Evolutionary conservation across 2,888 invertebrate species (phyloP), one percentile per base, ranked within the genome.

Genomic region (Caenorhabditis sp.): DNA sequence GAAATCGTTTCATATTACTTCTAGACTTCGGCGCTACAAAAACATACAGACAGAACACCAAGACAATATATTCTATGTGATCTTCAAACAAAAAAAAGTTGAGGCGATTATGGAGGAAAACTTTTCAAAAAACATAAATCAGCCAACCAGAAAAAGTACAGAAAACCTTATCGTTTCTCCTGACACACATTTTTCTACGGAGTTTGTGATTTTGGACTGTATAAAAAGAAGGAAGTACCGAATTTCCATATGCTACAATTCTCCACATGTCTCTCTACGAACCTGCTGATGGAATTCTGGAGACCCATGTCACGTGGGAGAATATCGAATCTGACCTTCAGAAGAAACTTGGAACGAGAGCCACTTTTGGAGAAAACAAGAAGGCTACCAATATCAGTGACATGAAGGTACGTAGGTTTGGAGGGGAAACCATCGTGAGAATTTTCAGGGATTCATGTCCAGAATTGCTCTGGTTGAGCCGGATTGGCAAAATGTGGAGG

Each of bases 391-490:
- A 80, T 58, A 77, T 77, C 24, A 77, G 77, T 63, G 77, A 77
- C 10, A 41, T 72, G 64, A 79, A 79, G 47, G 79, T 79, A 5
- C 44, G 73, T 31, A 12, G 7, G 12, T 5, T 22, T 31, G 2
- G 22, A 19, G 1, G 5, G 5, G 35, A 19, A 22, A 38, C 24
- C 7, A 10, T 7, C 22, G 22, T 22, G 8, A 6, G 16, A 24
- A n/a, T n/a, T 26, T 51, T 49, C 49, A 85, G 85, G 85, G 85
- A 28, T 85, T 85, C 69, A 66, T 80, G 54, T 85, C 85, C 0
- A 54, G 59, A 49, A 82, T 85, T 24, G 80, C 80, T 14, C 19
- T 85, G 49, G 56, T 83, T 56, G 73, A 85, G n/a, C 68, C 82
- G 0, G 80, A 85, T 63, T 85, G 85, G 85, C 59, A 72, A 14